phyloP scores from a whole-genome alignment of 2,888 invertebrate species.

The Heteropelma amictum region DNA sequence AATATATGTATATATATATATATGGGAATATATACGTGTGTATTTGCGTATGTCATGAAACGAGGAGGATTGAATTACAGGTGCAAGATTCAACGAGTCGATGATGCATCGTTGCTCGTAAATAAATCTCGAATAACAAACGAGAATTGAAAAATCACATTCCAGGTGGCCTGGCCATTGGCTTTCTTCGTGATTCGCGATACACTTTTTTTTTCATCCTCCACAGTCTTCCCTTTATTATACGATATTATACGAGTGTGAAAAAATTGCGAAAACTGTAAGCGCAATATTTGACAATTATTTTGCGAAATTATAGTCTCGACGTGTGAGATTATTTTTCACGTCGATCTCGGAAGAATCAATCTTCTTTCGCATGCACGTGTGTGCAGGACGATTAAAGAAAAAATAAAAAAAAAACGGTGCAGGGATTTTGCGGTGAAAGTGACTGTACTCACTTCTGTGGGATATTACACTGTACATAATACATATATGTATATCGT shows the following conservation, averaged over 20 bases:
- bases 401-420: constrained; percentile 13
- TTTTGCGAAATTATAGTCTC: too few relatives aligned
- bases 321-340: too few relatives aligned
- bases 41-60: too few relatives aligned
- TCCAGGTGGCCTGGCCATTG: constrained; percentile 15
- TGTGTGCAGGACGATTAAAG: constrained; percentile 17
- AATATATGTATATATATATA: background rate
- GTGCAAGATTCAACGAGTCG: constrained; percentile 38
- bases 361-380: constrained; percentile 13
- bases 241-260: constrained; percentile 15
- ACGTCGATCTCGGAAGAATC: background rate
- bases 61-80: constrained; percentile 49
- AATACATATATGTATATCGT: too few relatives aligned
- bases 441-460: constrained; percentile 61
- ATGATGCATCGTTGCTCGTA: constrained; percentile 51
- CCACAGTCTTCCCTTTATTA: too few relatives aligned
- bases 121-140: constrained; percentile 52
- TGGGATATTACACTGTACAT: constrained; percentile 22
- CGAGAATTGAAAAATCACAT: constrained; percentile 48
- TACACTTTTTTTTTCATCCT: constrained; percentile 20
- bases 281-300: background rate
- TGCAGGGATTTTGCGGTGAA: constrained; percentile 66
- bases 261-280: constrained; percentile 32
- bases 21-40: background rate
- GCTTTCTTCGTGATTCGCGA: constrained; percentile 14